Percentiles rank a stretch among this genome's conserved stretches.
These are phyloP conservation scores for Trematocara unimaculatum DNA, from an alignment of 2,113 vertebrate species.

Conservation along the genomic window DNA sequence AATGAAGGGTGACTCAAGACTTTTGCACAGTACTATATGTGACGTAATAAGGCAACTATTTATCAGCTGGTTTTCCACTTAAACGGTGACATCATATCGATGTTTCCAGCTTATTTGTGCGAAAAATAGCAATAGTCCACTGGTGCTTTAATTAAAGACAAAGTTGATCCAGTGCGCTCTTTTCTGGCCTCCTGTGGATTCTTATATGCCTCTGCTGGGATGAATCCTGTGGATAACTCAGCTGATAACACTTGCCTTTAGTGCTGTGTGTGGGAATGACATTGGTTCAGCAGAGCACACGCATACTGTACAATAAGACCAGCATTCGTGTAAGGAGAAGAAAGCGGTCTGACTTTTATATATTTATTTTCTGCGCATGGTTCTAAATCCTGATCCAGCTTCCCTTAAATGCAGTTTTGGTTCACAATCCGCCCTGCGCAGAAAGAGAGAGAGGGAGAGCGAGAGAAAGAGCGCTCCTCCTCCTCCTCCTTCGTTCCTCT, in stretches of 20 bases:
- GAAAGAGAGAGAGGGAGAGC: slow-evolving; percentile 15
- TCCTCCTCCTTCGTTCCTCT: not conserved
- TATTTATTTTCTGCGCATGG: not conserved
- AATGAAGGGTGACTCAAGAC: not conserved
- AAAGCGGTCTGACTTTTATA: not conserved
- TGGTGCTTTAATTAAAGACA: not conserved
- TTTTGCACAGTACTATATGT: not conserved
- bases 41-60: not conserved
- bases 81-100: not conserved
- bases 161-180: not conserved
- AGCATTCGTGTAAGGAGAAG: not conserved
- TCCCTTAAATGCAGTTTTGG: slow-evolving; percentile 13
- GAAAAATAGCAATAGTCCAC: not conserved
- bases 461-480: slow-evolving; percentile 31
- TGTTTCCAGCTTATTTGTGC: not conserved
- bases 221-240: not conserved
- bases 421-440: slow-evolving; percentile 10
- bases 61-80: not conserved
- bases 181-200: not conserved
- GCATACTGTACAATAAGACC: not conserved
- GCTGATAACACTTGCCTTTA: not conserved
- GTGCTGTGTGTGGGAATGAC: not conserved
- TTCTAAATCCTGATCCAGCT: not conserved
- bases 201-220: not conserved
- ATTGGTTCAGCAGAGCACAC: not conserved